A percentile compares a stretch with the other conserved stretches of the same genome.
These are phyloP conservation scores for Solenodon paradoxus DNA, from an alignment of 2,113 vertebrate genomes.

Conservation along the genomic window DNA sequence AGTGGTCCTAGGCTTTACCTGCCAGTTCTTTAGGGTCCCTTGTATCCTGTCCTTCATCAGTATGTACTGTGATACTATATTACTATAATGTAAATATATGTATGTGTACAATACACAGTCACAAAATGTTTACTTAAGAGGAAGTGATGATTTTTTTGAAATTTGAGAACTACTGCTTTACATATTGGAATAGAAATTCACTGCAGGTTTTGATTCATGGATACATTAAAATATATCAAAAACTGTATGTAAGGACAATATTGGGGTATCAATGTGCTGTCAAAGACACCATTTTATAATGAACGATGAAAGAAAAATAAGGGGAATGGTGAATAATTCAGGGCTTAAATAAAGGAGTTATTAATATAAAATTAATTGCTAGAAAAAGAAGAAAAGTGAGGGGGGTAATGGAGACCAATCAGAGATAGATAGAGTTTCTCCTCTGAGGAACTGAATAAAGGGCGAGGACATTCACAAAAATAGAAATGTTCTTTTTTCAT, in stretches of 20 bases:
- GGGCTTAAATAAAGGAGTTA: background rate
- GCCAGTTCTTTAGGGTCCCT: no score
- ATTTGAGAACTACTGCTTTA: background rate
- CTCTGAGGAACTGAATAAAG: background rate
- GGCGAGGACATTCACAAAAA: background rate
- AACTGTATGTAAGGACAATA: background rate
- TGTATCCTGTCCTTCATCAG: no score
- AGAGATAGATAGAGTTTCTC: background rate
- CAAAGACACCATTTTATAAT: background rate
- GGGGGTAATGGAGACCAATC: background rate
- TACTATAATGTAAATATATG: background rate
- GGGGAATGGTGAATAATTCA: background rate
- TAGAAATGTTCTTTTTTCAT: background rate
- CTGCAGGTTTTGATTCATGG: background rate
- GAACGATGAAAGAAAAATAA: background rate
- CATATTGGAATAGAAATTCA: background rate
- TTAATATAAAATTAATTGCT: background rate
- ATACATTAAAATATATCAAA: background rate
- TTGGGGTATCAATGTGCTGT: background rate
- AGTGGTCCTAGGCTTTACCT: no score
- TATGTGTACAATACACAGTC: background rate
- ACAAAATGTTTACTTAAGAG: background rate
- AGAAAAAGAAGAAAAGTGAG: background rate
- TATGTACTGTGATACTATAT: no score
- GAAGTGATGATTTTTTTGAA: background rate